A percentile compares a stretch with the other conserved stretches of the same genome.
These are phyloP conservation scores for Sabellastarte sp. DNA, from an alignment of 2,888 invertebrate genomes.

Conservation along the genomic window DNA sequence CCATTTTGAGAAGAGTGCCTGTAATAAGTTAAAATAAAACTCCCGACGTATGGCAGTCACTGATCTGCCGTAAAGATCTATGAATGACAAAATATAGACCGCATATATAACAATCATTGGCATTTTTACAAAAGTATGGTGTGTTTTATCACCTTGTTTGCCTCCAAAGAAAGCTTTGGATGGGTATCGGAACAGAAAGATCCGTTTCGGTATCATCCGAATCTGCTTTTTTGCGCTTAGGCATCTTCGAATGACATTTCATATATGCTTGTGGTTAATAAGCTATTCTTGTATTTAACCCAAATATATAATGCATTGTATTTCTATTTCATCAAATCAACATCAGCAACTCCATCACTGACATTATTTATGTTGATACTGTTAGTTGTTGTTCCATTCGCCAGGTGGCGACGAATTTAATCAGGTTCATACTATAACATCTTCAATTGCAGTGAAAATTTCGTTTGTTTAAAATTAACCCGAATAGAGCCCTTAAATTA, in stretches of 20 bases:
- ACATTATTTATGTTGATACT: background rate
- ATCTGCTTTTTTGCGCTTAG: slow-evolving; percentile 47
- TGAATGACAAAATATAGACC: no score
- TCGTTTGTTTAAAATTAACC: no score
- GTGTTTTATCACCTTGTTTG: slow-evolving; percentile 73
- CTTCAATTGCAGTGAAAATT: background rate
- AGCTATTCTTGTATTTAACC: no score
- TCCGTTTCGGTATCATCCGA: slow-evolving; percentile 48
- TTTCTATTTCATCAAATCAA: no score
- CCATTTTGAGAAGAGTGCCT: no score
- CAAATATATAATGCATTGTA: no score
- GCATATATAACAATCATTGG: background rate
- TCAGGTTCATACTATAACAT: background rate
- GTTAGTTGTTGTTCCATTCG: background rate
- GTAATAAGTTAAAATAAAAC: slow-evolving; percentile 24
- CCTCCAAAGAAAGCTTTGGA: slow-evolving; percentile 96
- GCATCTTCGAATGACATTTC: slow-evolving; percentile 31
- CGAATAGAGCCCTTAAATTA: no score
- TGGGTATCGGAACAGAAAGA: slow-evolving; percentile 78
- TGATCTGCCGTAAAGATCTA: no score
- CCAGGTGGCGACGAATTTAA: background rate
- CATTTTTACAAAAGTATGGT: background rate
- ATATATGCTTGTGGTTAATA: no score
- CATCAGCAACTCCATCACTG: background rate
- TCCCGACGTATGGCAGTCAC: background rate